Conservation (phyloP, 2,888 invertebrate species). For the Lottia scabra region DNA sequence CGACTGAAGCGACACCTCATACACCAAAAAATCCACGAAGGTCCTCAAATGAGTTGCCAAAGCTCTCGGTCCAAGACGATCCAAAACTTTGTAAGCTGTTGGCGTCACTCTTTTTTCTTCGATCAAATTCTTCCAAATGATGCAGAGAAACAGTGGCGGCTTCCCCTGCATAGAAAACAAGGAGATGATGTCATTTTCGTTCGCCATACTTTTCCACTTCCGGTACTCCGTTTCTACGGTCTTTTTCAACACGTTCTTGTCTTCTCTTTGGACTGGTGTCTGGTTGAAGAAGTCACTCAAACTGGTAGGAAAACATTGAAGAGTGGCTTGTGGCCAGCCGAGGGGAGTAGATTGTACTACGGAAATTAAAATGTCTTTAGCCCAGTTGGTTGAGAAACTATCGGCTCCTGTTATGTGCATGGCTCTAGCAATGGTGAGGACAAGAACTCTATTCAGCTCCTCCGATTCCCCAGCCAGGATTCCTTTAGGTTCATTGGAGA, state of each 20-base stretch:
- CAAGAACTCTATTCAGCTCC: slow-evolving; percentile 92
- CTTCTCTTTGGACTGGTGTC: slow-evolving; percentile 74
- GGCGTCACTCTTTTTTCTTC: slow-evolving; percentile 94
- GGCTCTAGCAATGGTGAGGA: slow-evolving; percentile 90
- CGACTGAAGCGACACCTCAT: slow-evolving; percentile 79
- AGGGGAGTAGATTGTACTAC: slow-evolving; percentile 95
- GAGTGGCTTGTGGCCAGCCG: slow-evolving; percentile 92
- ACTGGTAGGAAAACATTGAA: slow-evolving; percentile 90
- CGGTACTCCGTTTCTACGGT: slow-evolving; percentile 79
- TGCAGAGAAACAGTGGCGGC: slow-evolving; percentile 87
- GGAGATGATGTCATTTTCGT: slow-evolving; percentile 94
- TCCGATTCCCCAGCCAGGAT: slow-evolving; percentile 91
- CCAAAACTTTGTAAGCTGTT: slow-evolving; percentile 95
- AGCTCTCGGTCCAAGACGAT: slow-evolving; percentile 91
- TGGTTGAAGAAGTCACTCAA: slow-evolving; percentile 85
- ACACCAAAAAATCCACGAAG: slow-evolving; percentile 91
- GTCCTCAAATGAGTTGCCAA: slow-evolving; percentile 91
- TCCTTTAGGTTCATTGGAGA: slow-evolving; percentile 87
- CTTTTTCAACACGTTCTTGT: slow-evolving; percentile 86
- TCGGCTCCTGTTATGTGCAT: slow-evolving; percentile 87
- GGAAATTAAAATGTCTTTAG: slow-evolving; percentile 87
- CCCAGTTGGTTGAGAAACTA: slow-evolving; percentile 81
- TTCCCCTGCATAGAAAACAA: slow-evolving; percentile 96
- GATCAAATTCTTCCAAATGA: slow-evolving; percentile 94
- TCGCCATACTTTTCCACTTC: slow-evolving; percentile 93